Conservation (phyloP, 2,797 vertebrate genomes). For the Tinamus major region DNA sequence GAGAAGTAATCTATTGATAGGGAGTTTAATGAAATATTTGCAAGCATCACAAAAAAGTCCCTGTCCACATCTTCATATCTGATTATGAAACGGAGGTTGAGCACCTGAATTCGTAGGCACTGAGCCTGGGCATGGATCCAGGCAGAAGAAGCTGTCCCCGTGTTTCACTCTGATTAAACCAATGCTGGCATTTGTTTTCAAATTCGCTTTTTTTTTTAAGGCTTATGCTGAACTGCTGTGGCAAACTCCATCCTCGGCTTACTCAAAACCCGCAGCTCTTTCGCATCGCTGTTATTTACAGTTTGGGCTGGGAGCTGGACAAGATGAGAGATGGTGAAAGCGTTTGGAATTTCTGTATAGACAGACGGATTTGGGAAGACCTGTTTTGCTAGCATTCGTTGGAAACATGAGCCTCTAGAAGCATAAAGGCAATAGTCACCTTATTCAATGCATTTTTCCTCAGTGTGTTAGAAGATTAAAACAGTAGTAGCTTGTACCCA, state of each 20-base stretch:
- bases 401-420: not conserved
- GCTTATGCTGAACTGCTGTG: not conserved
- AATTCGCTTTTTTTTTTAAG: not conserved
- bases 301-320: not conserved
- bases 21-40: constrained; percentile 43
- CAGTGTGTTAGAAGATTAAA: not conserved
- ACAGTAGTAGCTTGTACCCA: not conserved
- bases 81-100: constrained; percentile 2
- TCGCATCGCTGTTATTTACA: not conserved
- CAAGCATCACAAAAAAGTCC: not conserved
- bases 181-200: not conserved
- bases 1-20: constrained; percentile 40
- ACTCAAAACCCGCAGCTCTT: not conserved
- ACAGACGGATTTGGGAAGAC: not conserved
- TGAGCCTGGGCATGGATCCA: not conserved
- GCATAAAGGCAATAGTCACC: not conserved
- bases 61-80: constrained; percentile 7
- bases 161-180: not conserved
- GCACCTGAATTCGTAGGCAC: not conserved
- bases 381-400: not conserved
- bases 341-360: not conserved
- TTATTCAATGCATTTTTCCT: not conserved
- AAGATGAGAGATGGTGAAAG: not conserved
- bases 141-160: not conserved
- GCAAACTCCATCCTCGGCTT: not conserved